phyloP scores from a whole-genome alignment of 2,888 invertebrate genomes.

The Clusia tigrina region DNA sequence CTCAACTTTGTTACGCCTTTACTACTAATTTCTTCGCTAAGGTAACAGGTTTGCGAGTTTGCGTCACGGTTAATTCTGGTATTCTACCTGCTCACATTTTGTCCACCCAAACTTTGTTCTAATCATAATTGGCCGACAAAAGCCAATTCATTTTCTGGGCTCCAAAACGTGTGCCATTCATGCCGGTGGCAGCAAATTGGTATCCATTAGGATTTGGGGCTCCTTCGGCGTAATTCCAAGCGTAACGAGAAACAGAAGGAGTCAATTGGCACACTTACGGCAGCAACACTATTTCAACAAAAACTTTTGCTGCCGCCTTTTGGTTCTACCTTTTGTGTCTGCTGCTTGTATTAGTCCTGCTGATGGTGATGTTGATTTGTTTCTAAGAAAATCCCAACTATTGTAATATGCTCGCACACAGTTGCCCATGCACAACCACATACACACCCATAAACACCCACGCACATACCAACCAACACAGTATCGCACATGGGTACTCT shows the following conservation, averaged over 20 bases:
- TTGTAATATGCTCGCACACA: neutral
- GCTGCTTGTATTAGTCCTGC: too few species aligned
- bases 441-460: constrained; percentile 6
- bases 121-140: neutral
- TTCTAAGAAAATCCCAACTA: neutral
- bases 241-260: constrained; percentile 13
- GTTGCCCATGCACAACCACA: constrained; percentile 40
- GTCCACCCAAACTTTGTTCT: neutral
- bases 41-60: too few species aligned
- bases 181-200: constrained; percentile 13
- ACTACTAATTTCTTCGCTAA: neutral
- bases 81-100: neutral
- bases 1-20: neutral
- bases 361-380: neutral
- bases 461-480: neutral
- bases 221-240: too few species aligned
- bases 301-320: too few species aligned
- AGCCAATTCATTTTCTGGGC: too few species aligned
- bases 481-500: neutral
- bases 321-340: too few species aligned
- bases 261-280: neutral
- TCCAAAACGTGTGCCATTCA: neutral
- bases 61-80: too few species aligned
- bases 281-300: too few species aligned
- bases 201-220: constrained; percentile 21